These are phyloP conservation scores for Brassicogethes aeneus DNA, from an alignment of 2,888 invertebrate genomes.

Conservation along the genomic window DNA sequence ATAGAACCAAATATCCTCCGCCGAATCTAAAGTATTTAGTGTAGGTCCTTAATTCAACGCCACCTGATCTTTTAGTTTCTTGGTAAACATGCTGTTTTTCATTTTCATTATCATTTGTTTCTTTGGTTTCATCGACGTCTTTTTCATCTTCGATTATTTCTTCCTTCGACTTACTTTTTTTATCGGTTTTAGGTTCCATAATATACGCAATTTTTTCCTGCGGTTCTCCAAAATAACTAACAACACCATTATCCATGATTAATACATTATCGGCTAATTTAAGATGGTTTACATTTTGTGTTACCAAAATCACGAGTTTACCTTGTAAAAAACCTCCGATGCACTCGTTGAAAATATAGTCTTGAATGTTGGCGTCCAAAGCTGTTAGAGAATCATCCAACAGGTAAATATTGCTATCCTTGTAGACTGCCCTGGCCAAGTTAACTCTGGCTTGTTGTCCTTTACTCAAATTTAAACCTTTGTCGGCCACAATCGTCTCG, in stretches of 20 bases:
- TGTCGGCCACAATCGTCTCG: constrained; percentile 65
- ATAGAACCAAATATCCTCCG: constrained; percentile 11
- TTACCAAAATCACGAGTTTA: constrained; percentile 24
- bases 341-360: constrained; percentile 23
- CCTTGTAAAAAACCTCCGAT: constrained; percentile 23
- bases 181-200: neutral
- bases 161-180: constrained; percentile 4
- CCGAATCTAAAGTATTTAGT: constrained; percentile 25
- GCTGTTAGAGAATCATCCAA: constrained; percentile 44
- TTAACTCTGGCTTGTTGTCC: constrained; percentile 74
- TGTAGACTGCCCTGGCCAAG: constrained; percentile 64
- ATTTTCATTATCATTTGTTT: constrained; percentile 4
- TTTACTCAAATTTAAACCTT: constrained; percentile 68
- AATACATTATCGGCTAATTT: constrained; percentile 37
- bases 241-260: constrained; percentile 28
- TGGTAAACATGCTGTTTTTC: constrained; percentile 21
- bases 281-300: constrained; percentile 23
- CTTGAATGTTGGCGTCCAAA: constrained; percentile 22
- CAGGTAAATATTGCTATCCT: constrained; percentile 64
- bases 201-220: constrained; percentile 22
- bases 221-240: constrained; percentile 10
- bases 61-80: constrained; percentile 25
- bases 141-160: constrained; percentile 4
- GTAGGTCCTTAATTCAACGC: constrained; percentile 24
- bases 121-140: constrained; percentile 5